Conservation (phyloP, 2,888 invertebrate genomes). For the Pollenia griseotomentosa region DNA sequence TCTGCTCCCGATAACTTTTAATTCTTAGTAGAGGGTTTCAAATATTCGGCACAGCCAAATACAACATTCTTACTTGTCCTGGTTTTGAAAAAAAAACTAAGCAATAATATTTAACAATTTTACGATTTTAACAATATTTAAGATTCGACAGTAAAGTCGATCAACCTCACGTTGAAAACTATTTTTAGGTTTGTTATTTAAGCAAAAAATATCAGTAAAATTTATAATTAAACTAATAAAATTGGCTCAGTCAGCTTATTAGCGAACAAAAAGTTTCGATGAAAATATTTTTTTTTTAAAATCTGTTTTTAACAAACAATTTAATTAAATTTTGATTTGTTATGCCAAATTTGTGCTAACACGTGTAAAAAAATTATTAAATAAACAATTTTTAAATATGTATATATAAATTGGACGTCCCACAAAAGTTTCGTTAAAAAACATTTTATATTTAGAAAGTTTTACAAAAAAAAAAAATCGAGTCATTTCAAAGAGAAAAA, state of each 20-base stretch:
- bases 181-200: slow-evolving; percentile 17
- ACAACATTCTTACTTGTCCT: too few species aligned
- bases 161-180: slow-evolving; percentile 14
- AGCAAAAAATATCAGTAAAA: neutral
- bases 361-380: neutral
- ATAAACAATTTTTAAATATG: neutral
- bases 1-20: too few species aligned
- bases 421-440: too few species aligned
- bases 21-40: too few species aligned
- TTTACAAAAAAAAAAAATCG: too few species aligned
- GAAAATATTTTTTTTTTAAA: neutral
- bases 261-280: neutral
- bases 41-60: too few species aligned
- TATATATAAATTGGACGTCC: too few species aligned
- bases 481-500: too few species aligned
- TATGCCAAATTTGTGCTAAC: neutral
- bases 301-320: neutral
- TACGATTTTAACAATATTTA: neutral
- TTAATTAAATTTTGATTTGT: neutral
- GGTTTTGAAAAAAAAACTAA: neutral
- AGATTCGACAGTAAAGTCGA: neutral
- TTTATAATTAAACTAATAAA: neutral
- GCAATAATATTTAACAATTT: slow-evolving; percentile 1
- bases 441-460: too few species aligned
- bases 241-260: slow-evolving; percentile 4